Evolutionary conservation across 1,140 invertebrate genomes (phyloP).

Genomic region (Rhyacophila brunnea): DNA sequence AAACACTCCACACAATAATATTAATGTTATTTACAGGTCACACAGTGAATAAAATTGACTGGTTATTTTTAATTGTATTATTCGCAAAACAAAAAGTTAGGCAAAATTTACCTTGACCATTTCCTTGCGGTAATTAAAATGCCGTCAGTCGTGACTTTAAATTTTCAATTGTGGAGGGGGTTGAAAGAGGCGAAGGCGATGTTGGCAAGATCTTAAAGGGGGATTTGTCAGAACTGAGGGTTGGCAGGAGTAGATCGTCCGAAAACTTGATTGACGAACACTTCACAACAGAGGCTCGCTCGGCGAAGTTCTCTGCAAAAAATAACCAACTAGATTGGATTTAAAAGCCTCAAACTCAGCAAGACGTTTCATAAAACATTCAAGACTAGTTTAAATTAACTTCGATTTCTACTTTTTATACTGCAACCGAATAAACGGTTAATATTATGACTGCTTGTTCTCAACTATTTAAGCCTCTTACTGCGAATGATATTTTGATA

Average conservation of each 20-base stretch:
- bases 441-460: too few relatives aligned
- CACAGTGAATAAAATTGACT: too few relatives aligned
- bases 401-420: too few relatives aligned
- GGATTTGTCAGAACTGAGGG: not conserved
- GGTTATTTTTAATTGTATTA: too few relatives aligned
- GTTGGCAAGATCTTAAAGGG: not conserved
- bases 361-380: too few relatives aligned
- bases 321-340: not conserved
- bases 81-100: conserved; percentile 2
- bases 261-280: not conserved
- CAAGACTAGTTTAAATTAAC: too few relatives aligned
- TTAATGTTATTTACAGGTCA: too few relatives aligned
- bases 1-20: too few relatives aligned
- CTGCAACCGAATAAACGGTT: too few relatives aligned
- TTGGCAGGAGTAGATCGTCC: not conserved
- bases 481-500: too few relatives aligned
- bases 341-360: too few relatives aligned
- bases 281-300: not conserved
- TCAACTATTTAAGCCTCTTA: too few relatives aligned
- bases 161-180: not conserved
- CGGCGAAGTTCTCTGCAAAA: not conserved
- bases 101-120: conserved; percentile 31
- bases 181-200: not conserved
- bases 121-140: conserved; percentile 18
- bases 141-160: not conserved